Conservation (phyloP, 1,140 invertebrate genomes). For the Pararge aegeria region DNA sequence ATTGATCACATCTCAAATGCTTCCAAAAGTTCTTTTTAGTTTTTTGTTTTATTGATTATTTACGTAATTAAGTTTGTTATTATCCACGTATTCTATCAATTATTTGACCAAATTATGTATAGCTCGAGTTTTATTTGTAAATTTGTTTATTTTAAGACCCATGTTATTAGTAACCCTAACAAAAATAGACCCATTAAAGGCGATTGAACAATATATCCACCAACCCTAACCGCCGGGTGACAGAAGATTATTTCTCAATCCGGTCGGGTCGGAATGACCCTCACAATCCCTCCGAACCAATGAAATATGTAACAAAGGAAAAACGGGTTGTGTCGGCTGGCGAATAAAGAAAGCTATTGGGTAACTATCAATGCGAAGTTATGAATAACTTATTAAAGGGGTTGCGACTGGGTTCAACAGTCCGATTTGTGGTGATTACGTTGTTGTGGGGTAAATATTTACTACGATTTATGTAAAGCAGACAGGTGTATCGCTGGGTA, state of each 20-base stretch:
- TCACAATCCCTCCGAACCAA: constrained; percentile 50
- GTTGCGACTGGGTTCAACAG: constrained; percentile 34
- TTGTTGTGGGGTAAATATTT: constrained; percentile 49
- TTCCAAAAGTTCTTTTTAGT: too few relatives aligned
- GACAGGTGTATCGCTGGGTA: constrained; percentile 20
- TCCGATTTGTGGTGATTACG: constrained; percentile 50
- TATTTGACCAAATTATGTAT: too few relatives aligned
- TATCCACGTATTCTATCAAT: too few relatives aligned
- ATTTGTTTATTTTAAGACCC: too few relatives aligned
- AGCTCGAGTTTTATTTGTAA: too few relatives aligned
- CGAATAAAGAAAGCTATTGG: constrained; percentile 59
- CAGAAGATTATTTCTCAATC: constrained; percentile 43
- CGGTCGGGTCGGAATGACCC: constrained; percentile 42
- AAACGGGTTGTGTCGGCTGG: constrained; percentile 46
- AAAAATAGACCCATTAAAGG: background rate
- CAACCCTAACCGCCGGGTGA: constrained; percentile 26
- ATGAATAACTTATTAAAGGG: constrained; percentile 57
- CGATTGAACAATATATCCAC: constrained; percentile 26
- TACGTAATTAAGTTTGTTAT: too few relatives aligned
- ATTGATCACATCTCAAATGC: too few relatives aligned
- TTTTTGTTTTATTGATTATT: too few relatives aligned
- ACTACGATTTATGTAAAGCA: constrained; percentile 23
- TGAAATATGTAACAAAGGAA: constrained; percentile 69
- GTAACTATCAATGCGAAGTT: constrained; percentile 35
- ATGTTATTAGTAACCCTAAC: background rate